Conservation (phyloP, 1,140 invertebrate genomes). For the Archivesica marissinica region DNA sequence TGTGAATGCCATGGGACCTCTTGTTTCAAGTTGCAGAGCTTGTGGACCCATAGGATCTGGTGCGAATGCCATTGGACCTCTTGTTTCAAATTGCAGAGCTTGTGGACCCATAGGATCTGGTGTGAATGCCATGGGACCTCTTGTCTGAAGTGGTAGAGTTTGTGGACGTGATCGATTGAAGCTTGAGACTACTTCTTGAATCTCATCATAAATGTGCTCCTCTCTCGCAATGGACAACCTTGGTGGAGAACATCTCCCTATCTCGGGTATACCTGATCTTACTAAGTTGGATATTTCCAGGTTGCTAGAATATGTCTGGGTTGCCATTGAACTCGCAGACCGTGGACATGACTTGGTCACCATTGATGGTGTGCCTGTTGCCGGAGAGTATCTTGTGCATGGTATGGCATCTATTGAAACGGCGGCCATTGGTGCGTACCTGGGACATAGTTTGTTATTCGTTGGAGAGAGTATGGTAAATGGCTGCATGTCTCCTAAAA, state of each 20-base stretch:
- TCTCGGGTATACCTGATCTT: not conserved
- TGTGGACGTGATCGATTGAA: no score
- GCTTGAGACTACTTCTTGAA: not conserved
- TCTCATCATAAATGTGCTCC: slow-evolving; percentile 7
- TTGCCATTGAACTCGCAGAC: not conserved
- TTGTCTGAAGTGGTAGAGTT: not conserved
- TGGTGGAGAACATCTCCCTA: not conserved
- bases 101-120: not conserved
- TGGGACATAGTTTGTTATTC: no score
- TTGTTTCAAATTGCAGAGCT: not conserved
- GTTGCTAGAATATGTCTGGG: not conserved
- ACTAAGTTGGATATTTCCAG: not conserved
- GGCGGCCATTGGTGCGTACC: not conserved
- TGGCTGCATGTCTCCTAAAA: no score
- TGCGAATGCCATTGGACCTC: not conserved
- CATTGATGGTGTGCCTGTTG: not conserved
- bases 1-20: not conserved
- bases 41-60: not conserved
- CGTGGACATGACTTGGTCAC: not conserved
- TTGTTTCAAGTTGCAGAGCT: not conserved
- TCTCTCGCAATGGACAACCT: not conserved
- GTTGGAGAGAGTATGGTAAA: no score
- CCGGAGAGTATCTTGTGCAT: not conserved
- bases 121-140: not conserved
- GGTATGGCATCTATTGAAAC: not conserved